Percentiles rank a stretch among this genome's conserved stretches.
These are phyloP conservation scores for Drosophila mulleri DNA, from an alignment of 2,888 invertebrate genomes.

Conservation along the genomic window DNA sequence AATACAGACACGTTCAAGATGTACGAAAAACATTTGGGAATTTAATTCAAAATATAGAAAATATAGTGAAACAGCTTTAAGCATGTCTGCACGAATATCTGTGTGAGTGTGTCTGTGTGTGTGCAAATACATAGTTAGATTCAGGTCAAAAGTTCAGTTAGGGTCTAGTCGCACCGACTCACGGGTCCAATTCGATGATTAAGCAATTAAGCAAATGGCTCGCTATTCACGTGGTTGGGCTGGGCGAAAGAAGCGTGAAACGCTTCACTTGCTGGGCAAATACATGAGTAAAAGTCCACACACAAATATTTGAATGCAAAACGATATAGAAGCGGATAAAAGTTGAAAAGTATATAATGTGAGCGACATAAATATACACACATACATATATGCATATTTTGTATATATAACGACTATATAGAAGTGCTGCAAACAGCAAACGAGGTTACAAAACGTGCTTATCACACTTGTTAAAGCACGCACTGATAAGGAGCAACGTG, in stretches of 20 bases:
- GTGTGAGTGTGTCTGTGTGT: background rate
- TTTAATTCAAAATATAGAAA: conserved; percentile 6
- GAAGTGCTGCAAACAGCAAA: background rate
- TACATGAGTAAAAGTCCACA: conserved; percentile 27
- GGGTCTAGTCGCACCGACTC: background rate
- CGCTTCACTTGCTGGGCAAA: background rate
- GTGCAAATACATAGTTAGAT: background rate
- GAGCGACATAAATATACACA: conserved; percentile 5
- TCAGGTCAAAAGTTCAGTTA: conserved; percentile 8
- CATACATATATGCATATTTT: background rate
- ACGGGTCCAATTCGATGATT: conserved; percentile 14
- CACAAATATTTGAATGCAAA: conserved; percentile 33
- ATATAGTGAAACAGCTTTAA: background rate
- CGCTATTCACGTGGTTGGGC: conserved; percentile 8
- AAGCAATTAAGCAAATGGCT: conserved; percentile 54
- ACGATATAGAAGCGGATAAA: conserved; percentile 16
- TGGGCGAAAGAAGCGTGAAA: background rate
- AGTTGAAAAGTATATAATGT: conserved; percentile 14
- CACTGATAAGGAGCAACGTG: conserved; percentile 43
- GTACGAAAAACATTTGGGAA: conserved; percentile 1
- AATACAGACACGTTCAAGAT: conserved; percentile 12
- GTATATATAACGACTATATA: background rate
- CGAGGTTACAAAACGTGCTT: conserved; percentile 40
- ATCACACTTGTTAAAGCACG: conserved; percentile 45
- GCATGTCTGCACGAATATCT: background rate